phyloP scores from a whole-genome alignment of 2,888 invertebrate genomes.

The Itoplectis maculator region DNA sequence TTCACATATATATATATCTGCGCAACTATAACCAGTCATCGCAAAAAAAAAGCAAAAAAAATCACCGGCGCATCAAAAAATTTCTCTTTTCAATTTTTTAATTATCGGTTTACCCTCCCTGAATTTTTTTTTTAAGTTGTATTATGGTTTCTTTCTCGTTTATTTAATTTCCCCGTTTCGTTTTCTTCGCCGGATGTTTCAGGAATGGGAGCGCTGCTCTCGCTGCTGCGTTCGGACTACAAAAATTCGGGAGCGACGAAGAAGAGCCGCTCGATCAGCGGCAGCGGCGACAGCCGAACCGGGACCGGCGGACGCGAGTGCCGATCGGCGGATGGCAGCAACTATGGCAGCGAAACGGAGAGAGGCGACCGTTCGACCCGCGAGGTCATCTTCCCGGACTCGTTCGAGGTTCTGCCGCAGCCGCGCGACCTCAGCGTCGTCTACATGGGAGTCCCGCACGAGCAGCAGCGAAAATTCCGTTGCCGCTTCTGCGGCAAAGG shows the following conservation, averaged over 20 bases:
- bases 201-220: conserved; percentile 82
- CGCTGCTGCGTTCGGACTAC: conserved; percentile 81
- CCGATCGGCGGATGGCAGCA: conserved; percentile 69
- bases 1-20: conserved; percentile 43
- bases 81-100: conserved; percentile 13
- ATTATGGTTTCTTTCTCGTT: conserved; percentile 60
- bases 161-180: conserved; percentile 64
- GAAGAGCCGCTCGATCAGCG: conserved; percentile 70
- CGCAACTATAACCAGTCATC: conserved; percentile 42
- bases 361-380: conserved; percentile 75
- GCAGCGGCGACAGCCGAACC: conserved; percentile 70
- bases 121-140: conserved; percentile 30
- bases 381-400: conserved; percentile 83
- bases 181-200: conserved; percentile 79
- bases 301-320: conserved; percentile 70
- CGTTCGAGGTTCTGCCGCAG: conserved; percentile 83
- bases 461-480: conserved; percentile 88
- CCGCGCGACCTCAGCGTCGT: conserved; percentile 82
- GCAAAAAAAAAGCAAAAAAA: conserved; percentile 30
- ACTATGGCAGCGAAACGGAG: conserved; percentile 74
- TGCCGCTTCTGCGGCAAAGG: conserved; percentile 94
- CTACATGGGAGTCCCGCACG: conserved; percentile 85
- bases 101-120: conserved; percentile 34
- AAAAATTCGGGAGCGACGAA: conserved; percentile 71
- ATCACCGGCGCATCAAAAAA: conserved; percentile 33